Percentiles rank a stretch among this genome's conserved stretches.
phyloP scores from a whole-genome alignment of 1,140 invertebrate species.

The Drosophila malerkotliana region DNA sequence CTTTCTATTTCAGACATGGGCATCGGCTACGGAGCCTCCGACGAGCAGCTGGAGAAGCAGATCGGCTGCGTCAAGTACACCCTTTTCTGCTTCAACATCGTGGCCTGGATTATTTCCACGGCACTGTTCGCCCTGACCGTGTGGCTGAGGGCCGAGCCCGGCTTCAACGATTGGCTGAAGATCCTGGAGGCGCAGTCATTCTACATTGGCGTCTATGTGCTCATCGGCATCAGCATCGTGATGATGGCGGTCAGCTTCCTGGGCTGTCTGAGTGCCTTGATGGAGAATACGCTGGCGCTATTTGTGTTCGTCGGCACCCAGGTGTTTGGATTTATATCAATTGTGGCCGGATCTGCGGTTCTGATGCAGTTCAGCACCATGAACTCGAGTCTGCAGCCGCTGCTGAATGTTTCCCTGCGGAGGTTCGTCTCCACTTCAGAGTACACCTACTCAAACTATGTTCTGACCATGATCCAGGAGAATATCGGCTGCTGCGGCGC shows the following conservation, averaged over 20 bases:
- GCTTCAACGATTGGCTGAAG: conserved; percentile 91
- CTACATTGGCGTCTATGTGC: conserved; percentile 92
- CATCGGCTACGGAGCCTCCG: conserved; percentile 67
- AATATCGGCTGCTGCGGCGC: conserved; percentile 95
- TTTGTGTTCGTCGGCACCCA: conserved; percentile 88
- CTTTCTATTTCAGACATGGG: conserved; percentile 54
- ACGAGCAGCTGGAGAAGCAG: conserved; percentile 86
- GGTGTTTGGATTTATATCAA: conserved; percentile 88
- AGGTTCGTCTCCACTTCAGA: conserved; percentile 87
- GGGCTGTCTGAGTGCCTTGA: conserved; percentile 89
- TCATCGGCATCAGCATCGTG: conserved; percentile 88
- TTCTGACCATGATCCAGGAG: conserved; percentile 92
- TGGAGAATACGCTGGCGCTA: conserved; percentile 87
- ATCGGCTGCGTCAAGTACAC: conserved; percentile 89
- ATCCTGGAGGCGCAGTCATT: conserved; percentile 90
- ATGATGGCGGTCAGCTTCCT: conserved; percentile 90
- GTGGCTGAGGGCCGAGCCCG: conserved; percentile 91
- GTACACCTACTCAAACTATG: conserved; percentile 87
- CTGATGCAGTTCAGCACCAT: conserved; percentile 91
- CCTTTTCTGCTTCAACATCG: conserved; percentile 89
- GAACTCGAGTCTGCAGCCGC: conserved; percentile 90
- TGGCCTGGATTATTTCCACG: conserved; percentile 89
- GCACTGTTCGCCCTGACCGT: conserved; percentile 90
- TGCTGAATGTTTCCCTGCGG: conserved; percentile 89
- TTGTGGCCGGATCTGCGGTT: conserved; percentile 90